Base-by-base conservation (phyloP, 2,797 vertebrate genomes). In the Dendrocincla fuliginosa region DNA sequence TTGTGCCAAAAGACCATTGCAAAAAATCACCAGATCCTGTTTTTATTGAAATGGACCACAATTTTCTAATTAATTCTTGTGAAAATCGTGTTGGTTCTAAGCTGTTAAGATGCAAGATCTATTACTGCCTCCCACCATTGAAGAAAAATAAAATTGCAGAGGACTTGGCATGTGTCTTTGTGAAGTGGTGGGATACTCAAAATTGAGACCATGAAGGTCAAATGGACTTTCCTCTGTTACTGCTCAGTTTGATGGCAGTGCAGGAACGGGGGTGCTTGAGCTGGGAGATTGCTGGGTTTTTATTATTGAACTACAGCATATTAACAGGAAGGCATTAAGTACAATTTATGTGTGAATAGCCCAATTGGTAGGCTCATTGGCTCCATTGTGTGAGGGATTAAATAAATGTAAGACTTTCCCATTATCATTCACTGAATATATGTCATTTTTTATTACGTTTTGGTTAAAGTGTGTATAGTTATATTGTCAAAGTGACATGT, bases 311-410 rank as follows among this genome's bases (percentile, higher is more conserved):
- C 95, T 80, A 55, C 44, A 96, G 73, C 86, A 87, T 91, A 96
- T 97, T 96, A 98, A 97, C 95, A 97, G 94, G 84, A 96, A 97
- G 67, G 92, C 41, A n/a, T 97, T 97, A 97, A 96, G 96, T 85
- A 91, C 79, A 96, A 89, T 97, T 97, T 96, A 86, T 30, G 32
- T 87, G 56, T 95, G 95, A 97, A 95, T 89, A 91, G 70, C 60
- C 47, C 93, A 63, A 9, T 86, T 71, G 61, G 52, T 84, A 60
- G 90, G 69, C 91, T 90, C 25, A 30, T 83, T 92, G 93, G 85
- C 91, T 96, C 81, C 88, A 42, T 89, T 96, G 89, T 95, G 90
- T 78, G 63, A 79, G 68, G 55, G 63, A 77, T 92, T 95, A 97
- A 96, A 92, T 93, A 95, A 95, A 95, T 84, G 79, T 90, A 93